A percentile compares a stretch with the other conserved stretches of the same genome.
Evolutionary conservation across 2,888 invertebrate species (phyloP).

Genomic region (Synanthedon tipuliformis): DNA sequence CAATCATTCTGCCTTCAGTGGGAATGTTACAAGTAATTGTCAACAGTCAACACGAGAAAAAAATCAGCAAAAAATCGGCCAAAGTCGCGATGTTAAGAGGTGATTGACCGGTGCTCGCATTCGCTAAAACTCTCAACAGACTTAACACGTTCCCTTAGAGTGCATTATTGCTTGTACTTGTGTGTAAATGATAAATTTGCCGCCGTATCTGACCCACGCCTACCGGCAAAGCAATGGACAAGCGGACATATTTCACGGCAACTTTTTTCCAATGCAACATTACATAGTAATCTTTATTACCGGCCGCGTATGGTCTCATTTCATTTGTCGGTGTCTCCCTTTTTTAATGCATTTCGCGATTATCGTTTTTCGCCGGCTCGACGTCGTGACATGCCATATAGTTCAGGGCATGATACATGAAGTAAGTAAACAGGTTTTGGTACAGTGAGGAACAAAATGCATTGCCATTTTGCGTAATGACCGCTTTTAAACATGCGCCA

Average conservation of each 20-base stretch:
- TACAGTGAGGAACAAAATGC: conserved; percentile 43
- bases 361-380: conserved; percentile 44
- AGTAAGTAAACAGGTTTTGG: conserved; percentile 56
- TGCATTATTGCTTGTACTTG: conserved; percentile 29
- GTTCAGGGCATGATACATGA: conserved; percentile 59
- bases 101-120: conserved; percentile 33
- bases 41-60: conserved; percentile 28
- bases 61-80: conserved; percentile 27
- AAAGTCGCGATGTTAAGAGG: conserved; percentile 38
- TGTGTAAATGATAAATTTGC: conserved; percentile 34
- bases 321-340: conserved; percentile 12
- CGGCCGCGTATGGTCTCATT: conserved; percentile 28
- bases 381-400: conserved; percentile 66
- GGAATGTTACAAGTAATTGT: conserved; percentile 36
- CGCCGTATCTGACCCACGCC: conserved; percentile 59
- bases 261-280: conserved; percentile 24
- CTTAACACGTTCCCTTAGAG: conserved; percentile 28
- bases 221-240: conserved; percentile 50
- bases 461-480: conserved; percentile 40
- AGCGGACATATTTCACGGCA: conserved; percentile 58
- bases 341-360: conserved; percentile 35
- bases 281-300: conserved; percentile 30
- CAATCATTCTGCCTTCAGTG: conserved; percentile 19
- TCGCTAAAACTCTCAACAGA: conserved; percentile 14
- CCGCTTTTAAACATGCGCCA: conserved; percentile 13